Evolutionary conservation across 2,113 vertebrate genomes (phyloP).

Genomic region (Rana temporaria): DNA sequence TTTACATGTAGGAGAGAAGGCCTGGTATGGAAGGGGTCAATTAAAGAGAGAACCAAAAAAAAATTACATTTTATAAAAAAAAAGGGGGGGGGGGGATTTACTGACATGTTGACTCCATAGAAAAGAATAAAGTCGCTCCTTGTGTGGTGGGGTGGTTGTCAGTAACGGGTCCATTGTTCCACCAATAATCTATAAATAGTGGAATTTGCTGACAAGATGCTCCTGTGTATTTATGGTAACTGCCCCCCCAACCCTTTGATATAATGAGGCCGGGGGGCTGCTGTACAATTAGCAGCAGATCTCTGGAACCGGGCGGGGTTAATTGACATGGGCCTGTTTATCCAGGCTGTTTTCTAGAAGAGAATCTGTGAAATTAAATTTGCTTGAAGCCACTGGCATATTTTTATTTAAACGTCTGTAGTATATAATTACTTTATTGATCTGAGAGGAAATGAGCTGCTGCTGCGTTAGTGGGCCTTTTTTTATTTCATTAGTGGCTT

Average conservation of each 20-base stretch:
- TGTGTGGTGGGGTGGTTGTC: no score
- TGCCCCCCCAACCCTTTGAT: constrained; percentile 37
- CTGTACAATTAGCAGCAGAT: constrained; percentile 50
- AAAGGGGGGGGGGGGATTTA: no score
- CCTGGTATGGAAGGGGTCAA: no score
- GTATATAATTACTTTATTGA: constrained; percentile 58
- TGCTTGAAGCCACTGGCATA: constrained; percentile 55
- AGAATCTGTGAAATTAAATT: constrained; percentile 58
- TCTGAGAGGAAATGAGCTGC: constrained; percentile 57
- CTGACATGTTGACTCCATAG: no score
- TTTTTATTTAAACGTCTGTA: constrained; percentile 59
- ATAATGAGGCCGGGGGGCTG: constrained; percentile 33
- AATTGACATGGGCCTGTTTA: constrained; percentile 53
- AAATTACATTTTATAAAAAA: no score
- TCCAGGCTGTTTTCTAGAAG: constrained; percentile 47
- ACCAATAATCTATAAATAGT: background rate
- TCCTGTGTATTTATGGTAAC: constrained; percentile 31
- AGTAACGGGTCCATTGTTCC: no score
- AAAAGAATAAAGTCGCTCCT: no score
- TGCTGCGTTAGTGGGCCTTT: constrained; percentile 52
- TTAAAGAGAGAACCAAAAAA: no score
- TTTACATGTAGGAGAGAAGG: no score
- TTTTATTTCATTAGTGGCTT: constrained; percentile 55
- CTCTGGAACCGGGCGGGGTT: constrained; percentile 47
- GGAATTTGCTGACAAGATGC: constrained; percentile 9